Conservation (phyloP, 64 coral and sea anemone genomes). For the Actinia tenebrosa region DNA sequence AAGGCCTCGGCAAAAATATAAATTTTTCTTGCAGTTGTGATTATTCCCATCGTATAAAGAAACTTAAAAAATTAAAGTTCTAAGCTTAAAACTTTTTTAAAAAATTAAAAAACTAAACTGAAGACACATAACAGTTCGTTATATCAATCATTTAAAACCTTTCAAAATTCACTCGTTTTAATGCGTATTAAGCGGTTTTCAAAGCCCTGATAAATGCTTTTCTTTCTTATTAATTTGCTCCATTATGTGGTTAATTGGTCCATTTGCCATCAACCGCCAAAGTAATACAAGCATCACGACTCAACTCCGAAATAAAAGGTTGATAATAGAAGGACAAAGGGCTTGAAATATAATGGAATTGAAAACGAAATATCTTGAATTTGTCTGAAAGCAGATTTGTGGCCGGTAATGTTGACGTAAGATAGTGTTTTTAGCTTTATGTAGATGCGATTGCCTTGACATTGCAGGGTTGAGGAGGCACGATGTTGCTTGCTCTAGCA, state of each 20-base stretch:
- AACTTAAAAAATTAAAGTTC: too few relatives aligned
- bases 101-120: too few relatives aligned
- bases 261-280: background rate
- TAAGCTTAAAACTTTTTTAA: too few relatives aligned
- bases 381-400: background rate
- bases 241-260: background rate
- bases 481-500: background rate
- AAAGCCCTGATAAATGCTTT: background rate
- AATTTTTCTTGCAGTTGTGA: too few relatives aligned
- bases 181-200: slow-evolving; percentile 2
- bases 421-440: background rate
- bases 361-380: slow-evolving; percentile 1
- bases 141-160: background rate
- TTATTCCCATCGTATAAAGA: too few relatives aligned
- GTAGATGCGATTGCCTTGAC: background rate
- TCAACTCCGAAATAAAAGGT: background rate
- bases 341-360: background rate
- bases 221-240: background rate
- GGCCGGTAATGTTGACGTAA: background rate
- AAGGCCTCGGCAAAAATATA: too few relatives aligned
- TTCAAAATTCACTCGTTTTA: background rate
- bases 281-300: background rate
- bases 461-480: background rate
- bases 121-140: background rate
- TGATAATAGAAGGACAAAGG: background rate